Conservation (phyloP, 2,113 vertebrate genomes). For the Gymnobelideus leadbeateri region DNA sequence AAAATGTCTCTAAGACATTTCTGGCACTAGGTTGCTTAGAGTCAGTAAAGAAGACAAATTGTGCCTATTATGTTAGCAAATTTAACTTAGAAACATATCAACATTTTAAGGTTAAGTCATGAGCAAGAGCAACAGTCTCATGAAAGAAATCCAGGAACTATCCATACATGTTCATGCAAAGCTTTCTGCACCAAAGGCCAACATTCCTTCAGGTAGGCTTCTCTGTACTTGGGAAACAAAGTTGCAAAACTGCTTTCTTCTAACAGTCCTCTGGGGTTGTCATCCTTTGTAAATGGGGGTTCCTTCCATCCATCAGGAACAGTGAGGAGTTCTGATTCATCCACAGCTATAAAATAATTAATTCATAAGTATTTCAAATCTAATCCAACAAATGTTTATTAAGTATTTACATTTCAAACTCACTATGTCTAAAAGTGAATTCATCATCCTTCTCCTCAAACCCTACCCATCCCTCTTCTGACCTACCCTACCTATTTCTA, state of each 20-base stretch:
- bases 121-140: background rate
- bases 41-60: conserved; percentile 47
- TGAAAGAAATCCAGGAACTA: conserved; percentile 1
- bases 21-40: conserved; percentile 17
- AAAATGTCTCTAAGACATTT: background rate
- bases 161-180: conserved; percentile 90
- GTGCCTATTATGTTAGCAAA: conserved; percentile 9
- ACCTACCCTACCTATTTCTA: background rate
- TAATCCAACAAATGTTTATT: background rate
- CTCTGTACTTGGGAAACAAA: conserved; percentile 96
- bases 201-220: conserved; percentile 95
- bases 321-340: conserved; percentile 92
- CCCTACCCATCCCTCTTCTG: background rate
- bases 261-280: conserved; percentile 94
- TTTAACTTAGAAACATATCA: conserved; percentile 25
- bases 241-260: conserved; percentile 99
- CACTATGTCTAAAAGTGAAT: background rate
- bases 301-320: conserved; percentile 98
- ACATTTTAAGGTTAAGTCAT: conserved; percentile 36
- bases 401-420: background rate
- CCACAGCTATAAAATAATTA: conserved; percentile 62
- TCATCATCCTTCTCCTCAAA: background rate
- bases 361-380: conserved; percentile 8
- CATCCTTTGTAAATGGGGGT: conserved; percentile 89
- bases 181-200: conserved; percentile 96